Base-by-base conservation (phyloP, 1,140 invertebrate genomes). In the Meloidogyne exigua region DNA sequence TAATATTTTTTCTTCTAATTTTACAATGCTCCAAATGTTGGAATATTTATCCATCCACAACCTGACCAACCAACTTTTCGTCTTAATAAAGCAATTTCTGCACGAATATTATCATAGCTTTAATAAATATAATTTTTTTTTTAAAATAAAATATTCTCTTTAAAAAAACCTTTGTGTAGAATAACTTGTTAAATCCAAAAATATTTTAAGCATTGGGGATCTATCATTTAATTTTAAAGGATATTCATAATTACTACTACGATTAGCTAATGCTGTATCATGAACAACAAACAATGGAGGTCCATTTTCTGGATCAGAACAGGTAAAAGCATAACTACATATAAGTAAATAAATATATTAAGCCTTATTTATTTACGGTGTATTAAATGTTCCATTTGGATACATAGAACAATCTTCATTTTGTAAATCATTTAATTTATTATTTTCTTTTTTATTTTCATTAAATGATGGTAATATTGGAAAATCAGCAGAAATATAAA, bases 61-160 rank as follows among this genome's bases (percentile, higher is more conserved):
- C 78, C 78, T 28, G 81, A 63, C 78, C 78, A 79, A 26, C 78
- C 78, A 23, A 65, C 76, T 72, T 68, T 79, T 36, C 78, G 79
- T n/a, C 79, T 79, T 66, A 79, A 81, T 49, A 79, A 64, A 57
- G 25, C 44, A 10, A 79, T 79, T 63, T 79, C 78, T 9, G 78
- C 78, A 49, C 78, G 25, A 15, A 79, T 81, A 42, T 73, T 79
- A 5, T 79, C 78, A 62, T 44, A 79, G n/a, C 78, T 79, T 25
- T 32, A 32, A n/a, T n/a, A n/a, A 70, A 62, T 1, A 13, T 36
- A 57, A n/a, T n/a, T 57, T 25, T n/a, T 57, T 39, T 21, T 68
- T 26, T 2, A 39, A 13, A 32, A 67, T 66, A 39, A 10, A 62
- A 32, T 32, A 32, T 32, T 25, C 18, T 26, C 21, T 12, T 13